A percentile compares a stretch with the other conserved stretches of the same genome.
These are phyloP conservation scores for Tetranychus truncatus DNA, from an alignment of 2,888 invertebrate species.

Conservation along the genomic window DNA sequence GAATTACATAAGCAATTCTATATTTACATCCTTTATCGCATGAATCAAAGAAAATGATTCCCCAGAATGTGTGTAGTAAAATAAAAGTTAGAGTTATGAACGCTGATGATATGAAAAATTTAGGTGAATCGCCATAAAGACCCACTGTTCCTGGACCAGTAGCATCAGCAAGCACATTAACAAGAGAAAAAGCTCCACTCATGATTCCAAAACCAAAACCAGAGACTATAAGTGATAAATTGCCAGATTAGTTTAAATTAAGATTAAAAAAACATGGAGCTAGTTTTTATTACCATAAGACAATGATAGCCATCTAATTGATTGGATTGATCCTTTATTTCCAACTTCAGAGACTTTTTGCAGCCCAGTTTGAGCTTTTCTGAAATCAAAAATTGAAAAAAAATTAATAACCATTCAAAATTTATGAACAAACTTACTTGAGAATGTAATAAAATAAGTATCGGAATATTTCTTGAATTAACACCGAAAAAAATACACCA, in stretches of 20 bases:
- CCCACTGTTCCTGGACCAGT: constrained; percentile 90
- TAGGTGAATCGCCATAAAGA: constrained; percentile 56
- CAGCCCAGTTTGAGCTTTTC: constrained; percentile 72
- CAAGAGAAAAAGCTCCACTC: constrained; percentile 79
- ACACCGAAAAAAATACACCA: constrained; percentile 70
- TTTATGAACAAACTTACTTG: constrained; percentile 30
- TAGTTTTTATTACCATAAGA: constrained; percentile 12
- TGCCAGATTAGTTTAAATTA: neutral
- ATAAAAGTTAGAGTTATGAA: constrained; percentile 64
- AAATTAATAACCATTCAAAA: neutral
- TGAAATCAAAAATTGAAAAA: constrained; percentile 24
- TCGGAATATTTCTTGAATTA: constrained; percentile 70
- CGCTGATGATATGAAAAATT: constrained; percentile 69
- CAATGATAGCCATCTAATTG: neutral
- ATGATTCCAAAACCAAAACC: constrained; percentile 92
- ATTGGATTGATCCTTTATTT: neutral
- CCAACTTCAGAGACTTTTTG: constrained; percentile 59
- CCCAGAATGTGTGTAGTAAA: constrained; percentile 79
- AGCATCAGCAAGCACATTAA: constrained; percentile 85
- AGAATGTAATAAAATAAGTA: constrained; percentile 38
- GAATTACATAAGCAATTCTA: constrained; percentile 51
- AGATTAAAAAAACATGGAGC: neutral
- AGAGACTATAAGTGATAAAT: constrained; percentile 43
- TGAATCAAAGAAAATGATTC: constrained; percentile 57
- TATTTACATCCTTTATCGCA: constrained; percentile 52